Evolutionary conservation across 2,113 vertebrate species (phyloP), one percentile per base, ranked within the genome.

Genomic region (Coptodon bakossiorum): DNA sequence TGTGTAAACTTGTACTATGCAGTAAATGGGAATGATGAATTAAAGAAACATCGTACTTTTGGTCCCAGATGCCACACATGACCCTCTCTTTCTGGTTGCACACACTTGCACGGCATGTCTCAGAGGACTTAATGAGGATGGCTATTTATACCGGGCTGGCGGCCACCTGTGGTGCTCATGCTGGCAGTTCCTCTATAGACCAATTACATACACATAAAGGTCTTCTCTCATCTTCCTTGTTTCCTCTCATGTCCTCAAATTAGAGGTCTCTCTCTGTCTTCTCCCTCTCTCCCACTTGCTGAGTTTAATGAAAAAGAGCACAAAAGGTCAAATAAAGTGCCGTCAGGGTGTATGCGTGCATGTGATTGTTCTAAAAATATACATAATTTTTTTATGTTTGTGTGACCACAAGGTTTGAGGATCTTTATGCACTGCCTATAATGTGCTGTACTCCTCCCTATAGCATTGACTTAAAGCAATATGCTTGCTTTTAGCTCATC

Each of bases 221-320:
- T 92, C 68, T 79, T 84, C 71, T 90, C 88, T 89, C 68, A 82
- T 91, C 91, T 88, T 92, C 80, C 84, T 91, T 88, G 81, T 92
- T 93, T 93, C 90, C 88, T 94, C 91, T 94, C 85, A 87, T 93
- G 90, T 93, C 93, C 68, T 90, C 84, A 94, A 91, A 92, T 93
- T 90, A 91, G 90, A 88, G 81, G 48, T 57, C 88, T 45, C 48
- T 73, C 52, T 59, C 80, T 71, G 52, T 36, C 82, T 68, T 57
- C 89, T 43, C 40, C 68, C 81, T 29, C 53, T 43, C 34, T 59
- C 29, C 80, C 88, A 61, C 86, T 84, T 63, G 85, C 89, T 95
- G 92, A 36, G 87, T 90, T 94, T 90, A 93, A 89, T 91, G 83
- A 86, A 82, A 88, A 83, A 22, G 22, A 34, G n/a, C 84, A 85